Conservation (phyloP, 2,888 invertebrate genomes). For the Drosophila parthenogenetica region DNA sequence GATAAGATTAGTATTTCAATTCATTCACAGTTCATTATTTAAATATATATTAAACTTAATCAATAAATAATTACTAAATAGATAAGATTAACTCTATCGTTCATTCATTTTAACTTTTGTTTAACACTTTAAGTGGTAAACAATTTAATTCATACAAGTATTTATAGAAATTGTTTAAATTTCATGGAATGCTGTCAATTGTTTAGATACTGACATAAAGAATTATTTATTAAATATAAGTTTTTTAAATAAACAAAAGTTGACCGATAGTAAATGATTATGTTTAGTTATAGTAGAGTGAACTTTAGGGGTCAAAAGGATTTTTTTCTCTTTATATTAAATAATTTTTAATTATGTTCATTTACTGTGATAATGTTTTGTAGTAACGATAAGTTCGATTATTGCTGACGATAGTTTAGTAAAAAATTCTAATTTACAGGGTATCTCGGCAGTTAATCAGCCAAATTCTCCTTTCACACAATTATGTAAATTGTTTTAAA, state of each 20-base stretch:
- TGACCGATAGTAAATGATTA: not conserved
- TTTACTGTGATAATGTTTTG: no score
- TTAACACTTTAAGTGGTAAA: not conserved
- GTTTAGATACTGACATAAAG: no score
- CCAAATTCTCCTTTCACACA: not conserved
- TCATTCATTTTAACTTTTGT: constrained; percentile 1
- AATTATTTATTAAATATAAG: no score
- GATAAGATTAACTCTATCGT: constrained; percentile 4
- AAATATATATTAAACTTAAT: not conserved
- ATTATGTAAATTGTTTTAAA: not conserved
- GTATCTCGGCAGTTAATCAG: not conserved
- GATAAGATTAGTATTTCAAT: not conserved
- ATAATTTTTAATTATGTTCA: no score
- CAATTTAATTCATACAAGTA: not conserved
- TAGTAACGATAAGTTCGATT: not conserved
- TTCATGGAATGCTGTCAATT: not conserved
- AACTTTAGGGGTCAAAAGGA: no score
- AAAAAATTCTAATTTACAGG: constrained; percentile 1
- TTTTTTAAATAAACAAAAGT: not conserved
- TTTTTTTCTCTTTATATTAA: no score
- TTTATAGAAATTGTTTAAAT: constrained; percentile 3
- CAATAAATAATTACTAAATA: not conserved
- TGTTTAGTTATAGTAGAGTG: no score
- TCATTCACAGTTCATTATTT: constrained; percentile 3
- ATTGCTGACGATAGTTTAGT: no score